Percentiles rank a stretch among this genome's conserved stretches.
phyloP scores from a whole-genome alignment of 2,797 vertebrate species.

The Gallirallus australis region DNA sequence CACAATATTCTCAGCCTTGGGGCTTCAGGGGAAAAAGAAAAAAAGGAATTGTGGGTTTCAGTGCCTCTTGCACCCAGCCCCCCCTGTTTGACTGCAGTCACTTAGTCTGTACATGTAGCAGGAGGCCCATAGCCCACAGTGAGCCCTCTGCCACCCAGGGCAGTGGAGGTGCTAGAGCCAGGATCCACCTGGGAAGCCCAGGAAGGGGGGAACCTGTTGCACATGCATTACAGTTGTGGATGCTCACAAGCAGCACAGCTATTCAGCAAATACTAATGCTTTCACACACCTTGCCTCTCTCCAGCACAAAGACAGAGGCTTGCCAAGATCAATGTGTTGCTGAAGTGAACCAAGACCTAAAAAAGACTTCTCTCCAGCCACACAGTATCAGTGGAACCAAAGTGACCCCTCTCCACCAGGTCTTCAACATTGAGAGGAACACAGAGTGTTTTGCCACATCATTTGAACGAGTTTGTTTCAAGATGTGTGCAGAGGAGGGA shows the following conservation, averaged over 20 bases:
- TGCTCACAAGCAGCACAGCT: background rate
- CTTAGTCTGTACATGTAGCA: background rate
- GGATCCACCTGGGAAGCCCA: background rate
- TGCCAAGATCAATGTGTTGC: background rate
- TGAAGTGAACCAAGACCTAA: background rate
- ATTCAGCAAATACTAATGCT: background rate
- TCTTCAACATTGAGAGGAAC: background rate
- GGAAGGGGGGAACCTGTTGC: background rate
- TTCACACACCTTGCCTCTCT: background rate
- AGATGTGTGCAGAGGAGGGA: background rate
- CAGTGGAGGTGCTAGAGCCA: background rate
- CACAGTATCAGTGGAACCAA: background rate
- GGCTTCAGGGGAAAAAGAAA: background rate
- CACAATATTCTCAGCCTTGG: background rate
- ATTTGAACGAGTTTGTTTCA: background rate
- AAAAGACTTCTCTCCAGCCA: background rate
- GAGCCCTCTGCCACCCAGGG: background rate
- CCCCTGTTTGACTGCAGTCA: background rate
- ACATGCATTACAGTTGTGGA: accelerated
- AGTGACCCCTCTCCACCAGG: background rate
- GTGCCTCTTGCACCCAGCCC: background rate
- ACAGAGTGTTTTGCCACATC: background rate
- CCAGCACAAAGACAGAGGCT: background rate
- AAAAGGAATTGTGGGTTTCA: accelerated
- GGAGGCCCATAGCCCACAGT: accelerated